Evolutionary conservation across 2,888 invertebrate genomes (phyloP), one percentile per base, ranked within the genome.

Genomic region (Pterostichus madidus): DNA sequence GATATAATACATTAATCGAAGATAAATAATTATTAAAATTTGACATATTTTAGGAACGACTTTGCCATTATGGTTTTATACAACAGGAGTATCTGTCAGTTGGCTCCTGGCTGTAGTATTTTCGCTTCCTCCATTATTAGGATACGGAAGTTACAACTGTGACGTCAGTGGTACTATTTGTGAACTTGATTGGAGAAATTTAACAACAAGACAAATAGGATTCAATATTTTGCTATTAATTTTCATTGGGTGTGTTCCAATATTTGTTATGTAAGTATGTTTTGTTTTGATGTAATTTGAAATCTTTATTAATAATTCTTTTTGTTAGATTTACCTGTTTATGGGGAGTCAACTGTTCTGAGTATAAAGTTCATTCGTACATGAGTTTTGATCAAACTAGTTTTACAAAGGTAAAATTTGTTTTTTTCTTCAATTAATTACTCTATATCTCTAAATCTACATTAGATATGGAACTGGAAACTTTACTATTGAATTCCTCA

Each of bases 131-230:
- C 83, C 79, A 11, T 49, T 83, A 13, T 17, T 78, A 44, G 79
- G 78, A 53, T 83, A 79, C 17, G 73, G 79, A 11, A 52, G 89
- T 68, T 92, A 91, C 84, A 90, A 91, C 15, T 92, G 92, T 86
- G 92, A 92, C 85, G 86, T 91, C 2, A 91, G 91, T 2, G 91
- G 91, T 8, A 91, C 91, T 4, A 86, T 88, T 7, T 92, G 92
- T 85, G 88, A 91, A 0, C 88, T 91, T 44, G 88, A 91, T 44
- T 92, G 92, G 92, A 91, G 91, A 4, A 89, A 91, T 1, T 85
- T 90, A 64, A 90, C 89, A 84, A 88, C 90, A 11, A 89, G 89
- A 83, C 90, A 91, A 73, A 87, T 91, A 78, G 91, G 91, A 10
- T 92, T 89, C 86, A 90, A 90, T 76, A 86, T 91, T 73, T 91